Conservation (phyloP, 2,113 vertebrate genomes). For the Smithornis capensis region DNA sequence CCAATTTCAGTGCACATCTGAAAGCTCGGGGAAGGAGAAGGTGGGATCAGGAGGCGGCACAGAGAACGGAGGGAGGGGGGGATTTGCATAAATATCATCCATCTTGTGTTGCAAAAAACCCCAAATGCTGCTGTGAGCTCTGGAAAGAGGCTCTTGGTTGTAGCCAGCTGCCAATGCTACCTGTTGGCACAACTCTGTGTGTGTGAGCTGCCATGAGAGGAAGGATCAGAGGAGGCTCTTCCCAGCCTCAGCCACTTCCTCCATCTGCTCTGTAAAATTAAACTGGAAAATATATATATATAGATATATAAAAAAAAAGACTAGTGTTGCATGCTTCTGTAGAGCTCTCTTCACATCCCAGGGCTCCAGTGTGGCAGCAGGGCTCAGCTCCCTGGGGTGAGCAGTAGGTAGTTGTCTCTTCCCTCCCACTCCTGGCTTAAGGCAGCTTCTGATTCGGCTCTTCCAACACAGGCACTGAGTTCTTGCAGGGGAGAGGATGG, state of each 20-base stretch:
- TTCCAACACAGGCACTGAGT: slow-evolving; percentile 45
- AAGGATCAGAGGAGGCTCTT: not conserved
- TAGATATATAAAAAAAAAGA: not conserved
- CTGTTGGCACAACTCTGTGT: slow-evolving; percentile 46
- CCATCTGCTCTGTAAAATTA: slow-evolving; percentile 54
- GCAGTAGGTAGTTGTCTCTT: not conserved
- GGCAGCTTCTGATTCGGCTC: slow-evolving; percentile 49
- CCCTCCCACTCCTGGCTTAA: slow-evolving; percentile 46
- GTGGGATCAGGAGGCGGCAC: not conserved
- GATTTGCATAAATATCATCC: slow-evolving; percentile 67
- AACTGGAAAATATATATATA: not conserved
- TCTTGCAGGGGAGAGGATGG: slow-evolving; percentile 5
- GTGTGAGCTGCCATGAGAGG: slow-evolving; percentile 38
- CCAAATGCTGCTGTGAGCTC: slow-evolving; percentile 28
- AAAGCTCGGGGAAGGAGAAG: not conserved
- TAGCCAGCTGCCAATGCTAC: slow-evolving; percentile 38
- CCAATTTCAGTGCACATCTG: slow-evolving; percentile 45
- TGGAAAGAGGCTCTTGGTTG: not conserved
- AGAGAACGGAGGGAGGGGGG: not conserved
- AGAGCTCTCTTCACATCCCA: not conserved
- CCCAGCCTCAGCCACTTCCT: slow-evolving; percentile 22
- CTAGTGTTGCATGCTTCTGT: slow-evolving; percentile 49
- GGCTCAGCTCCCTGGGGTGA: not conserved
- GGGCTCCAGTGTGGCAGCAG: not conserved
- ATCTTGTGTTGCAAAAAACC: slow-evolving; percentile 28